Percentiles rank a stretch among this genome's conserved stretches.
Conservation (phyloP, 2,888 invertebrate species). For the Drosophila ochracea region DNA sequence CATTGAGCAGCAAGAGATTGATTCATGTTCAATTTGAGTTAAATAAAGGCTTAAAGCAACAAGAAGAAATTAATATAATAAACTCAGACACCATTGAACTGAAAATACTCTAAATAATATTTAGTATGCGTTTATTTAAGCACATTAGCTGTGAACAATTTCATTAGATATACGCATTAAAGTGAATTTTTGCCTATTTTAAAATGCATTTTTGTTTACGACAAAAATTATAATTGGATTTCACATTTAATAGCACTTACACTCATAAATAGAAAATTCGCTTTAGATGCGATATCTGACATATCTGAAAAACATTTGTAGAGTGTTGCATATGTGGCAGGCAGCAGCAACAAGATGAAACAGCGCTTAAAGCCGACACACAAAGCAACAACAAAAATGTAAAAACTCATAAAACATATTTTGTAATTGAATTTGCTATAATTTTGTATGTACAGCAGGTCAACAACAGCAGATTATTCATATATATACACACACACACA, state of each 20-base stretch:
- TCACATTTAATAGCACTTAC: background rate
- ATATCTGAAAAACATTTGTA: background rate
- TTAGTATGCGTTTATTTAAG: background rate
- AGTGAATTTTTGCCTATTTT: background rate
- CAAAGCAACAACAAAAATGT: background rate
- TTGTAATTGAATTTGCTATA: slow-evolving; percentile 77
- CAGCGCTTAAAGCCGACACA: slow-evolving; percentile 11
- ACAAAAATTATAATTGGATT: background rate
- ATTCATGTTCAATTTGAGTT: background rate
- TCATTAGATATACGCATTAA: background rate
- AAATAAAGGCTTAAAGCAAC: background rate
- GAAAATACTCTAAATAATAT: background rate
- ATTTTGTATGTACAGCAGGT: slow-evolving; percentile 65
- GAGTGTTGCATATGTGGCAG: slow-evolving; percentile 1
- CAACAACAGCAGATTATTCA: slow-evolving; percentile 52
- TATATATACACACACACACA: slow-evolving; percentile 19
- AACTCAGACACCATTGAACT: background rate
- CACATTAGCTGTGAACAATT: background rate
- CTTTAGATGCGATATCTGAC: background rate
- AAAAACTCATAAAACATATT: slow-evolving; percentile 64
- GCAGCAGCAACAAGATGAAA: slow-evolving; percentile 4
- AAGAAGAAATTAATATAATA: background rate
- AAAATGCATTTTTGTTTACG: background rate
- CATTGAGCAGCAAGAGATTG: background rate
- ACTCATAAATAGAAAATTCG: background rate